phyloP scores from a whole-genome alignment of 2,888 invertebrate genomes.

The Coremacera marginata region DNA sequence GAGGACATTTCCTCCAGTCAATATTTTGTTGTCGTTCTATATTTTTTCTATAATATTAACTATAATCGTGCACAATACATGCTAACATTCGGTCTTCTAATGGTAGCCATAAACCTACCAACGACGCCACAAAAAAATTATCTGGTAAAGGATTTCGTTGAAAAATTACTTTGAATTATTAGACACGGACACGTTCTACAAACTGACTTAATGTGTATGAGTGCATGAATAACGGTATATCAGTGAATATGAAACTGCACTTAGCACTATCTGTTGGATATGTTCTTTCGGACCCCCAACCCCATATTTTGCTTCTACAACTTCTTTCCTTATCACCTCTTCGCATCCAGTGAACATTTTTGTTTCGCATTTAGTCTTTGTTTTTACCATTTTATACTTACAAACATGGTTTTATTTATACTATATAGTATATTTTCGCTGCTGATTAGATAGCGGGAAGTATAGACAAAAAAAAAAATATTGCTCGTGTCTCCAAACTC shows the following conservation, averaged over 20 bases:
- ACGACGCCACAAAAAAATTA: background rate
- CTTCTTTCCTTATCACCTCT: background rate
- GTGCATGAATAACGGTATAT: background rate
- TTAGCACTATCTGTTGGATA: background rate
- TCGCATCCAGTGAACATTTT: background rate
- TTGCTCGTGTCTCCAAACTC: conserved; percentile 18
- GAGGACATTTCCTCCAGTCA: background rate
- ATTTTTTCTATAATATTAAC: background rate
- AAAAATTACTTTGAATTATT: conserved; percentile 34
- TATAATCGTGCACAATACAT: background rate
- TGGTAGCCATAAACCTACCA: background rate
- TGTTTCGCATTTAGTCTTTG: background rate
- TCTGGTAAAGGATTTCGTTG: background rate
- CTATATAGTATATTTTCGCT: conserved; percentile 25
- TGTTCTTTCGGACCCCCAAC: background rate
- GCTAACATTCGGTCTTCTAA: conserved; percentile 10
- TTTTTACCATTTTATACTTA: conserved; percentile 19
- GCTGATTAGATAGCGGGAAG: conserved; percentile 45
- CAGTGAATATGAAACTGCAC: background rate
- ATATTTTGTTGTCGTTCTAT: background rate
- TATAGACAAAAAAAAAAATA: conserved; percentile 14
- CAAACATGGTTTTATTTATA: conserved; percentile 15
- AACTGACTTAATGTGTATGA: background rate
- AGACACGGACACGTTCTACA: conserved; percentile 15
- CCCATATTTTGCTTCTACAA: background rate